Percentiles rank a stretch among this genome's conserved stretches.
These are phyloP conservation scores for Upupa epops DNA, from an alignment of 2,113 vertebrate species.

Conservation along the genomic window DNA sequence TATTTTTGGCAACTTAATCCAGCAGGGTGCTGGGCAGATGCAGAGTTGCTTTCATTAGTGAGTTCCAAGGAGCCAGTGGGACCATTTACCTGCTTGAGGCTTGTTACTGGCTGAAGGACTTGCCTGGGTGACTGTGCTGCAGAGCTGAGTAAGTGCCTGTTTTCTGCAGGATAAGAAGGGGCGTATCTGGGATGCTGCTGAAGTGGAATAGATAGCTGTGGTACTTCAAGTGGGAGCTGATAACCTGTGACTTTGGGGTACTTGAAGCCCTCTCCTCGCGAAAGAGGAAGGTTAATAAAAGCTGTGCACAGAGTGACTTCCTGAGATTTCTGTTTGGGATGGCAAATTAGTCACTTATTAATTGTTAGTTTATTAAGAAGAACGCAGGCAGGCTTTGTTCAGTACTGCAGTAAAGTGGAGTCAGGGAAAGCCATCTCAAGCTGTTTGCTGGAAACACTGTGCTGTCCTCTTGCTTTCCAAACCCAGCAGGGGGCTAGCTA, in stretches of 20 bases:
- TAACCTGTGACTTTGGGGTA: constrained; percentile 31
- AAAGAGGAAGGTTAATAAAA: constrained; percentile 8
- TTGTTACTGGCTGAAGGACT: not conserved
- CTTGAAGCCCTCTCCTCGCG: constrained; percentile 27
- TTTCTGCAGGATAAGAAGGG: constrained; percentile 47
- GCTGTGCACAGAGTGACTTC: not conserved
- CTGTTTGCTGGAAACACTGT: not conserved
- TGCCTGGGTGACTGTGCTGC: not conserved
- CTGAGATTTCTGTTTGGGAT: not conserved
- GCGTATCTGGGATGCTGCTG: constrained; percentile 21
- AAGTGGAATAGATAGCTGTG: constrained; percentile 34
- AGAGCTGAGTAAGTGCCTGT: constrained; percentile 24
- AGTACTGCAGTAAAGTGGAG: not conserved
- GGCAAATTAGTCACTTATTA: not conserved
- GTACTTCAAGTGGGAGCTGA: constrained; percentile 43
- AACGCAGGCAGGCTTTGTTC: not conserved
- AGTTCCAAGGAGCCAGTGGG: not conserved
- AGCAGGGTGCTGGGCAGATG: not conserved
- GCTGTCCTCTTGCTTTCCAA: not conserved
- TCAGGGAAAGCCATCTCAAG: not conserved
- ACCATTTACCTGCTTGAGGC: not conserved
- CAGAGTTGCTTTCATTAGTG: not conserved
- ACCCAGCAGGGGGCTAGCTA: not conserved
- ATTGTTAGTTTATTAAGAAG: not conserved
- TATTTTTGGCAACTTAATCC: not conserved